Percentiles rank a stretch among this genome's conserved stretches.
These are phyloP conservation scores for Odontomyia ornata DNA, from an alignment of 2,888 invertebrate genomes.

Conservation along the genomic window DNA sequence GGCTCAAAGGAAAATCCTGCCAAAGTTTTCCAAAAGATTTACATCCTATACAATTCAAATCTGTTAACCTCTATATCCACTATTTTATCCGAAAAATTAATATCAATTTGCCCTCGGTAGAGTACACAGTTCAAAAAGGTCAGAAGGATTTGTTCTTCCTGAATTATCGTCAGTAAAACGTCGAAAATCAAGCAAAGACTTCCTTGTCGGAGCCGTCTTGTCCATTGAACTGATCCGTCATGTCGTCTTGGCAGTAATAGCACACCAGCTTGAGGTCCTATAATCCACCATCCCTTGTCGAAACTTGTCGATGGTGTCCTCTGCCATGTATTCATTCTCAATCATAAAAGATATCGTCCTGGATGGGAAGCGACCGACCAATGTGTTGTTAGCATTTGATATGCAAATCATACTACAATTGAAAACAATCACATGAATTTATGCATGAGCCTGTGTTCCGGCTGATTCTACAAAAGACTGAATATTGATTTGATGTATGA, in stretches of 20 bases:
- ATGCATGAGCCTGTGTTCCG: slow-evolving; percentile 52
- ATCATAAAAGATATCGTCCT: slow-evolving; percentile 37
- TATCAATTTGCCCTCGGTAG: slow-evolving; percentile 5
- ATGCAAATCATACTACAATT: slow-evolving; percentile 55
- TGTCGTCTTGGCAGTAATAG: background rate
- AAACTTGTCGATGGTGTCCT: slow-evolving; percentile 8
- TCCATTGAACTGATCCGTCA: background rate
- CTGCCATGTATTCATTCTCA: slow-evolving; percentile 7
- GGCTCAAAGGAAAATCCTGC: too few species aligned
- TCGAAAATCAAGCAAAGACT: background rate
- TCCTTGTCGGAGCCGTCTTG: background rate
- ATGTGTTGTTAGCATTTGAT: slow-evolving; percentile 53
- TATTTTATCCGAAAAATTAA: slow-evolving; percentile 8
- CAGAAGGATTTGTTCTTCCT: slow-evolving; percentile 19
- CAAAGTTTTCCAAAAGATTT: background rate
- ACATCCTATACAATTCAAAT: background rate
- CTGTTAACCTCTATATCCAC: background rate
- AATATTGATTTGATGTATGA: slow-evolving; percentile 44
- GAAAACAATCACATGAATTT: slow-evolving; percentile 55
- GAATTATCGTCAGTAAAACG: slow-evolving; percentile 7
- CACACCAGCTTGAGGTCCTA: background rate
- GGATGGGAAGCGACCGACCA: background rate
- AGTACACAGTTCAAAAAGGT: background rate
- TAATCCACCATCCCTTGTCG: slow-evolving; percentile 14
- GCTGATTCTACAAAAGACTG: slow-evolving; percentile 43